A percentile compares a stretch with the other conserved stretches of the same genome.
Evolutionary conservation across 1,140 invertebrate genomes (phyloP).

Genomic region (Schlechtendalia chinensis): DNA sequence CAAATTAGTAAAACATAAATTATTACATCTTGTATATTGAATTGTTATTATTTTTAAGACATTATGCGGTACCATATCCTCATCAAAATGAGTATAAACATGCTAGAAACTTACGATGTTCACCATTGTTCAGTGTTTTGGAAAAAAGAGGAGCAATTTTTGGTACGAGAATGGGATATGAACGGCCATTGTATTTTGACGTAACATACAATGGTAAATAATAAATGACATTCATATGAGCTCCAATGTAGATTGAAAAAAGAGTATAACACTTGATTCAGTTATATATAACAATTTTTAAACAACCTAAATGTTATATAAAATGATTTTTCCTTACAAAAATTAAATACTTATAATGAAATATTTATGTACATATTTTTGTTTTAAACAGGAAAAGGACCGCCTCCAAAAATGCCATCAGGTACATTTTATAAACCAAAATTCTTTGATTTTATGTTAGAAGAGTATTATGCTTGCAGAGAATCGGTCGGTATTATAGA

Average conservation of each 20-base stretch:
- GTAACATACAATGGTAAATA: slow-evolving; percentile 56
- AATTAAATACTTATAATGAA: background rate
- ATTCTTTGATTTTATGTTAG: slow-evolving; percentile 73
- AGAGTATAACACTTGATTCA: too few relatives aligned
- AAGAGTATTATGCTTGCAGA: slow-evolving; percentile 76
- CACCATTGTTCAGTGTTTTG: slow-evolving; percentile 74
- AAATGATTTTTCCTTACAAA: too few relatives aligned
- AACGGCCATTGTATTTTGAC: slow-evolving; percentile 68
- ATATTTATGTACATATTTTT: background rate
- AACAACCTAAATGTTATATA: too few relatives aligned
- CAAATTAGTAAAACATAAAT: too few relatives aligned
- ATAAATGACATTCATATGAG: slow-evolving; percentile 50
- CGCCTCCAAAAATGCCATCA: slow-evolving; percentile 59
- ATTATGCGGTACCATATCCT: slow-evolving; percentile 67
- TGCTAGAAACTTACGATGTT: slow-evolving; percentile 71
- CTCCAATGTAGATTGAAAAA: background rate
- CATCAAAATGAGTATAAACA: slow-evolving; percentile 66
- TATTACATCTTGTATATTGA: background rate
- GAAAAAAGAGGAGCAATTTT: slow-evolving; percentile 75
- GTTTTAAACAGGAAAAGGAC: slow-evolving; percentile 51
- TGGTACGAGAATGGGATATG: slow-evolving; percentile 84
- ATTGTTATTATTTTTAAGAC: slow-evolving; percentile 54
- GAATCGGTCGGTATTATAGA: slow-evolving; percentile 79
- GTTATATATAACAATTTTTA: background rate
- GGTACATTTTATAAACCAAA: slow-evolving; percentile 69